Base-by-base conservation (phyloP, 2,797 vertebrate genomes). In the Australoheros facetus region DNA sequence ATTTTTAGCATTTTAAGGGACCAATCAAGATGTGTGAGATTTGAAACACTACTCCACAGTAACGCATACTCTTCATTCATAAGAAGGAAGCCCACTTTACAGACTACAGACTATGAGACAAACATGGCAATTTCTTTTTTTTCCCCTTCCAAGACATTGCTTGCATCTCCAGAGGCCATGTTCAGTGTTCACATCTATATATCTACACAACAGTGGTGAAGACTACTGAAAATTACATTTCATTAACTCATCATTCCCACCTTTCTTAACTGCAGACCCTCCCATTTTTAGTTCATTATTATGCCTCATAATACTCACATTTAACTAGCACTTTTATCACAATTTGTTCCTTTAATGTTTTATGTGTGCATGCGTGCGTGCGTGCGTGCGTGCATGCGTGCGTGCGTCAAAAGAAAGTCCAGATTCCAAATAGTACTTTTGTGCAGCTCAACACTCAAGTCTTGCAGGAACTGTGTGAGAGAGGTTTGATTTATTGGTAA, bases 401-500 rank as follows among this genome's bases (percentile, higher is more conserved):
- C 7, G 32, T 34, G 7, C 8, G 8, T 34, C 32, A 34, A 34
- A 34, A 34, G 32, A 53, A 57, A 66, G 45, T 45, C 10, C 19
- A 26, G 39, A 19, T 7, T 75, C 73, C 48, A 74, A 17, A 72
- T 21, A 32, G 21, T 11, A 26, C 19, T 39, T 48, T n/a, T 64
- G 3, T 45, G 12, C 62, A 56, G 23, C 16, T 54, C 39, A 37
- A 58, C 34, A 7, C 54, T 60, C 4, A 58, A 23, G n/a, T 23
- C 54, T 42, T 80, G 56, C 42, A 82, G 51, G 56, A 19, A 69
- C 16, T 59, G 23, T 72, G 54, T 58, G 51, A 72, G 9, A 66
- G 45, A 74, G 23, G 19, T 42, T 70, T 59, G 23, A 66, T 89
- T 70, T 55, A 56, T 77, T 73, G 64, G 34, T 70, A 12, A 73